A percentile compares a stretch with the other conserved stretches of the same genome.
phyloP scores from a whole-genome alignment of 2,888 invertebrate genomes.

The Altica lythri region DNA sequence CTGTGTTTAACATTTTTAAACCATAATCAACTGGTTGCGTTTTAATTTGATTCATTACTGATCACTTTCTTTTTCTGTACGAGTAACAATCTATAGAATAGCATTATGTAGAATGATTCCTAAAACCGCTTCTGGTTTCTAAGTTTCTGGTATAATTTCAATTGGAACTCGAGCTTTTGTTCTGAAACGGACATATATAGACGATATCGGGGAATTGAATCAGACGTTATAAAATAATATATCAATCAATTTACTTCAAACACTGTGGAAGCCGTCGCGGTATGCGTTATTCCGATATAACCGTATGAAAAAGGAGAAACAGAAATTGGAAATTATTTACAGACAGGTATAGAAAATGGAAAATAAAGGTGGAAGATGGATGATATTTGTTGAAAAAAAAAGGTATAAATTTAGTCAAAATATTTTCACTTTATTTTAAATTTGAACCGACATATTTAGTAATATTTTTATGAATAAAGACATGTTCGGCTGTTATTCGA shows the following conservation, averaged over 20 bases:
- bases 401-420: too few species aligned
- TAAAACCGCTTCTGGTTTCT: neutral
- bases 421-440: neutral
- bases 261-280: conserved; percentile 6
- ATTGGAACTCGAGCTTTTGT: conserved; percentile 12
- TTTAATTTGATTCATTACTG: too few species aligned
- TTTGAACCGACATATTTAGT: too few species aligned
- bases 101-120: neutral
- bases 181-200: conserved; percentile 21
- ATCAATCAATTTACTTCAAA: conserved; percentile 35
- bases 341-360: conserved; percentile 2
- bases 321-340: conserved; percentile 7
- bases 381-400: neutral
- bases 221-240: conserved; percentile 36
- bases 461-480: too few species aligned
- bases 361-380: neutral
- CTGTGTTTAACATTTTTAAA: too few species aligned
- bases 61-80: too few species aligned
- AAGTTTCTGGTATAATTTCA: conserved; percentile 13
- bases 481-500: too few species aligned
- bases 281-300: too few species aligned
- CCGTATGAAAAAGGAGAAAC: neutral
- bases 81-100: neutral
- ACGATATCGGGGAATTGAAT: conserved; percentile 30
- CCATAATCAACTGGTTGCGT: too few species aligned